A percentile compares a stretch with the other conserved stretches of the same genome.
Conservation (phyloP, 2,113 vertebrate genomes). For the Hippolais icterina region DNA sequence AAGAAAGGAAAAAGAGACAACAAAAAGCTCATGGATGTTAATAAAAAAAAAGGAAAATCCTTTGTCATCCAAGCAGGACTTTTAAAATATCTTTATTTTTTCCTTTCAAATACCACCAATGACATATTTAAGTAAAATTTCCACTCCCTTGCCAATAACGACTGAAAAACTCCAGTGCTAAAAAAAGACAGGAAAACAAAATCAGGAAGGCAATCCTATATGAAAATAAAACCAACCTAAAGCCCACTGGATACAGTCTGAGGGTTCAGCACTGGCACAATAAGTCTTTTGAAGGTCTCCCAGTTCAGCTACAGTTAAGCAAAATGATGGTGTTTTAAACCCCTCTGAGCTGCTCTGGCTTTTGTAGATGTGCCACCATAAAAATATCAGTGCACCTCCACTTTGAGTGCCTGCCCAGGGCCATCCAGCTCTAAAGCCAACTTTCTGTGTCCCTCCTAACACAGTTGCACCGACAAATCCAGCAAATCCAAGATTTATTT, state of each 20-base stretch:
- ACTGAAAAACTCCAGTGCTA: background rate
- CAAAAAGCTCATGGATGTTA: background rate
- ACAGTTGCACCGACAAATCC: rapidly evolving
- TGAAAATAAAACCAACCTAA: background rate
- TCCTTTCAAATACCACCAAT: background rate
- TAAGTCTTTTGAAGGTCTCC: background rate
- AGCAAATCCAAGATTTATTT: background rate
- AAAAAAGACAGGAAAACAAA: constrained; percentile 14
- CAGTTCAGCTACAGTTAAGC: background rate
- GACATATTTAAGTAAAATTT: background rate
- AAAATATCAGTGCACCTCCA: background rate
- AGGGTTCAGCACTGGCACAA: background rate
- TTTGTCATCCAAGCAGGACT: background rate
- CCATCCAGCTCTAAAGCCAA: background rate
- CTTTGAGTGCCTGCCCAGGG: background rate
- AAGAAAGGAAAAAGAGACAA: background rate
- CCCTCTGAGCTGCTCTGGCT: background rate
- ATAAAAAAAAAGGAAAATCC: background rate
- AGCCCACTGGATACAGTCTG: background rate
- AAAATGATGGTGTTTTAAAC: background rate
- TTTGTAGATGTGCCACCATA: background rate
- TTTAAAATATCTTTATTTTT: constrained; percentile 22
- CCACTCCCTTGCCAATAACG: background rate
- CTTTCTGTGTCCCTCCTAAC: background rate
- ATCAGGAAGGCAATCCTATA: background rate